Evolutionary conservation across 1,140 invertebrate genomes (phyloP), one percentile per base, ranked within the genome.

Genomic region (Tetranychus urticae): DNA sequence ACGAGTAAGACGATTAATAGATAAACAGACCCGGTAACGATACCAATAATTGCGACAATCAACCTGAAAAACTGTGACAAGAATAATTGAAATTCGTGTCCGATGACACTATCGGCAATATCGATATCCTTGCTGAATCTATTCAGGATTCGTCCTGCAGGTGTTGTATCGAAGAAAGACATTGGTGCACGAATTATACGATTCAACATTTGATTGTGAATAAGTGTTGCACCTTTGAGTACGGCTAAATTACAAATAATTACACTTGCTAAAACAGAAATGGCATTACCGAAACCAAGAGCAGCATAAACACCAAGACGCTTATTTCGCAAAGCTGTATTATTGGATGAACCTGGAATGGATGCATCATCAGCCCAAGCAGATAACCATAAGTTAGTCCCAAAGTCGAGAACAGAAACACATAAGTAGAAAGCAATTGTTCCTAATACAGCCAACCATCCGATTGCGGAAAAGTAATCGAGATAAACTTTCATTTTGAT

Each of bases 351-450:
- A 5, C 33, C 42, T n/a, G 64, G 62, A 46, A 67, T 59, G 4
- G 58, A 10, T 6, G 68, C 62, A 55, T 55, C 52, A 55, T 55
- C 34, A n/a, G 64, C 60, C 68, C 68, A 96, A 56, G 77, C 68
- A 65, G 85, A 84, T 1, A 96, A 77, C 90, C 91, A 97, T 63
- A 93, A 75, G 74, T 91, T 96, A 35, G 88, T 85, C 63, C 84
- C 84, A 62, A 96, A 85, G 69, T 83, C 83, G 71, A 91, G 88
- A 57, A 65, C 71, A 66, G 71, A 65, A 47, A 55, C 62, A 3
- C 62, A n/a, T 12, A 67, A 60, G 56, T 67, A 65, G 3, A 61
- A 50, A 55, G 67, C 55, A 1, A 69, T 14, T 45, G 67, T 61
- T 34, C 61, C 31, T 45, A 10, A 46, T 14, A 66, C 46, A 57